Evolutionary conservation across 1,140 invertebrate species (phyloP).

Genomic region (Zaprionus davidi): DNA sequence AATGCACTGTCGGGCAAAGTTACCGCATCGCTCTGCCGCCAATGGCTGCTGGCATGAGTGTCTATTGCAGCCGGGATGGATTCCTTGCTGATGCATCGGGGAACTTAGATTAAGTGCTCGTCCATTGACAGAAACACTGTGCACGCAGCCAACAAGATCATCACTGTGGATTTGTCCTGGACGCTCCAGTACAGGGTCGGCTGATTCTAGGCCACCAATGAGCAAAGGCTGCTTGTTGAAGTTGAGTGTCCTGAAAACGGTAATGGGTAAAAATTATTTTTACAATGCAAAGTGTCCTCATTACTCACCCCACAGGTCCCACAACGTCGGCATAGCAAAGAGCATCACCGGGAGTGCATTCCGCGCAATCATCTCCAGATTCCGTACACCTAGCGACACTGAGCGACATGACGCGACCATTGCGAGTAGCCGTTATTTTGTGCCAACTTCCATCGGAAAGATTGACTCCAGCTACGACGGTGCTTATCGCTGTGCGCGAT

Average conservation of each 20-base stretch:
- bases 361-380: conserved; percentile 93
- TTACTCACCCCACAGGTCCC: conserved; percentile 91
- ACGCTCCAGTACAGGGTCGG: conserved; percentile 93
- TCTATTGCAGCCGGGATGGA: conserved; percentile 90
- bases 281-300: background rate
- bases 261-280: background rate
- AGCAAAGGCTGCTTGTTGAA: conserved; percentile 95
- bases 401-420: conserved; percentile 93
- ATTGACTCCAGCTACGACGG: conserved; percentile 88
- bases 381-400: conserved; percentile 92
- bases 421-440: conserved; percentile 95
- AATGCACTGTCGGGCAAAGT: conserved; percentile 88
- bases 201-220: conserved; percentile 92
- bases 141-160: conserved; percentile 96
- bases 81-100: conserved; percentile 89
- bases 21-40: conserved; percentile 86
- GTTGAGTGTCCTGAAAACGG: conserved; percentile 90
- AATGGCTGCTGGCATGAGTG: conserved; percentile 86
- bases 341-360: conserved; percentile 92
- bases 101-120: conserved; percentile 91
- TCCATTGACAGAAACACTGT: conserved; percentile 95
- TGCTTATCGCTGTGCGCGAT: conserved; percentile 92
- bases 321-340: conserved; percentile 93
- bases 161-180: conserved; percentile 95
- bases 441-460: conserved; percentile 95